Evolutionary conservation across 2,888 invertebrate genomes (phyloP).

Genomic region (Apotomis betuletana): DNA sequence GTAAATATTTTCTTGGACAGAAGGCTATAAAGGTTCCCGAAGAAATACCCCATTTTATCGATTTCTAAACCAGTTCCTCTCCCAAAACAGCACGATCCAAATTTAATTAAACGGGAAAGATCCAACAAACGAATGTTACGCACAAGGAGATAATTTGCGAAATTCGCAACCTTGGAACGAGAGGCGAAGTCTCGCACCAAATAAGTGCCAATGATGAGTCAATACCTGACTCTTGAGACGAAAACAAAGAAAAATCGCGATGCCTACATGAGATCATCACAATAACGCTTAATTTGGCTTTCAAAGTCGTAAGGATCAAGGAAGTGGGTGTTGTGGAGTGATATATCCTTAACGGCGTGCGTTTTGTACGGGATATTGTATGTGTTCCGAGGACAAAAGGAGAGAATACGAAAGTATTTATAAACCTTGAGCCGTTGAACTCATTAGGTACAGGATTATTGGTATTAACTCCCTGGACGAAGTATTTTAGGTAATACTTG

Average conservation of each 20-base stretch:
- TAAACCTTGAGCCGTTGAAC: too few species aligned
- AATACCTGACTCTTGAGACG: neutral
- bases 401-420: too few species aligned
- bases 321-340: slow-evolving; percentile 10
- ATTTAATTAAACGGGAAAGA: neutral
- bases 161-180: slow-evolving; percentile 18
- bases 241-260: slow-evolving; percentile 4
- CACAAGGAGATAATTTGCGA: slow-evolving; percentile 17
- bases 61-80: neutral
- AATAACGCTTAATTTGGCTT: slow-evolving; percentile 11
- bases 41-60: neutral
- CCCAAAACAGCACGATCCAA: neutral
- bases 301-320: slow-evolving; percentile 12
- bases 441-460: too few species aligned
- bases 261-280: slow-evolving; percentile 26
- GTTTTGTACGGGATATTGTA: too few species aligned
- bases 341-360: too few species aligned
- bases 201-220: slow-evolving; percentile 19
- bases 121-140: slow-evolving; percentile 6
- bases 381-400: too few species aligned
- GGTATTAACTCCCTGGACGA: too few species aligned
- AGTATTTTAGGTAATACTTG: too few species aligned
- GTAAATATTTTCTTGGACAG: too few species aligned
- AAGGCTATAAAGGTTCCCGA: neutral
- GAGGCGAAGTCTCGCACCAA: slow-evolving; percentile 23